Evolutionary conservation across 1,140 invertebrate genomes (phyloP), one percentile per base, ranked within the genome.

Genomic region (Drosophila insularis): DNA sequence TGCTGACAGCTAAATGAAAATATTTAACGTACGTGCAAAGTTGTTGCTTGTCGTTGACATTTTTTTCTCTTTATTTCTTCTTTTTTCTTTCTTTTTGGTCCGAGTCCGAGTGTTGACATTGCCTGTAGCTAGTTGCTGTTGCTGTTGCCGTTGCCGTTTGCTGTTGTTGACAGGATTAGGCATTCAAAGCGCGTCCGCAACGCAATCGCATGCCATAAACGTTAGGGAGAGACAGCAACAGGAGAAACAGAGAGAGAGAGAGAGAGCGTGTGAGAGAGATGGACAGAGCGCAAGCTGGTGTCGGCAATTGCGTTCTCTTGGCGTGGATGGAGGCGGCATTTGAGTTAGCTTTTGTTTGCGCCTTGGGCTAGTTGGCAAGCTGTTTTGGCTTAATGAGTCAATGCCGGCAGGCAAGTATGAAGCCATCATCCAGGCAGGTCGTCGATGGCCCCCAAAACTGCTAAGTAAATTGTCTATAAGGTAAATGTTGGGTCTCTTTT

Each of bases 1-100:
- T 79, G 79, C 79, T 82, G 81, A 87, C 81, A 81, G 78, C 71
- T 72, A 86, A 86, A 87, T 87, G 78, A 81, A 86, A 87, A 86
- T 86, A 86, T 87, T 86, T 87, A 70, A 76, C 67, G 82, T 86
- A 86, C 78, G 81, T 86, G 78, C 62, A 66, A 71, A 74, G 60
- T 77, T 62, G 59, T 80, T 70, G 63, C 80, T 74, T 50, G 50
- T 63, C 54, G 68, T 58, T 68, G 63, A 65, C 81, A 86, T 71
- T 80, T 71, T 54, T 37, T 11, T 35, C 10, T 35, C 10, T 11
- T 35, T 35, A 10, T 11, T 35, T 35, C 10, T 3, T 37, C 13
- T 37, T 37, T 11, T 37, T 13, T 37, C 4, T 37, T 37, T 37
- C 11, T 4, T 13, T 37, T 35, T 68, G 21, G 58, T 58, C 17